Conservation (phyloP, 2,113 vertebrate species). For the Pseudonaja textilis region DNA sequence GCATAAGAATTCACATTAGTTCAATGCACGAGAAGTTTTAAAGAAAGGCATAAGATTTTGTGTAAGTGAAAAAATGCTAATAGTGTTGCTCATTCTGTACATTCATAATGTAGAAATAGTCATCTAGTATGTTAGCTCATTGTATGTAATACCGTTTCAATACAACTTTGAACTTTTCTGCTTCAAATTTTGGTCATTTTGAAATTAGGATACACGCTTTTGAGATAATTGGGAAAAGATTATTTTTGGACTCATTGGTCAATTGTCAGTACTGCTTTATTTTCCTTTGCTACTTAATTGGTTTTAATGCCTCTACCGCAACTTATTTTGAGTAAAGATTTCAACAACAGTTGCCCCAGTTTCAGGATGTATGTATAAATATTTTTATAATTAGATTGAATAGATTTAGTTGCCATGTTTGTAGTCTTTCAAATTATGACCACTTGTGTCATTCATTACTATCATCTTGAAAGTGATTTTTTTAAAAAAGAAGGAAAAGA, state of each 20-base stretch:
- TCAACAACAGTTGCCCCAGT: constrained; percentile 6
- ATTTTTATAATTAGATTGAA: neutral
- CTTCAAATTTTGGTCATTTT: constrained; percentile 75
- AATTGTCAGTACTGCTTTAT: neutral
- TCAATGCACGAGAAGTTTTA: constrained; percentile 60
- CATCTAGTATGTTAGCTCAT: constrained; percentile 54
- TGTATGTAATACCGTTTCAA: constrained; percentile 48
- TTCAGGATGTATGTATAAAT: neutral
- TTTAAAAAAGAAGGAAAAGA: neutral
- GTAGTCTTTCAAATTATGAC: neutral
- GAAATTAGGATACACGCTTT: constrained; percentile 5
- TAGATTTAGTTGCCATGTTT: neutral
- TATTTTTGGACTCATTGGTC: neutral
- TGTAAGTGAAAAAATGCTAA: neutral
- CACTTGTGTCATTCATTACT: neutral
- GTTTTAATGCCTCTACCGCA: constrained; percentile 1
- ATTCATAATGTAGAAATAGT: constrained; percentile 55
- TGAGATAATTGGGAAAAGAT: neutral
- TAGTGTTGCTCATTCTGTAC: constrained; percentile 45
- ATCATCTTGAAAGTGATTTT: neutral
- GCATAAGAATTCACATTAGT: constrained; percentile 39
- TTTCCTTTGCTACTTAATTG: constrained; percentile 18
- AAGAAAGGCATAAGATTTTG: constrained; percentile 47
- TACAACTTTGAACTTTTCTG: constrained; percentile 67
- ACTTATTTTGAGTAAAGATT: constrained; percentile 26